Evolutionary conservation across 2,797 vertebrate genomes (phyloP).

Genomic region (Fundulus diaphanus): DNA sequence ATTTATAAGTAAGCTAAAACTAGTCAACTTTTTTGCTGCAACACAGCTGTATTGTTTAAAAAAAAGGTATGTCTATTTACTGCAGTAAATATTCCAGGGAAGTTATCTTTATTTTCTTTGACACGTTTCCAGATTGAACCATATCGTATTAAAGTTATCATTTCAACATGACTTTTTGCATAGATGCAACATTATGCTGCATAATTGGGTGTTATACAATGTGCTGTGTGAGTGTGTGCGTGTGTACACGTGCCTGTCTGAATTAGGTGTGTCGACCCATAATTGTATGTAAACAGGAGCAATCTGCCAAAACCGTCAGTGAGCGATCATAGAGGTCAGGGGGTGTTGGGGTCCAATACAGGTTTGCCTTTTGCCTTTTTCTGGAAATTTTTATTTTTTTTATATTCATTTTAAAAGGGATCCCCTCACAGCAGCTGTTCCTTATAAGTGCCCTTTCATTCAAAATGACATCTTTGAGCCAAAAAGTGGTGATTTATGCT

Average conservation of each 20-base stretch:
- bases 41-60: background rate
- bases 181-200: background rate
- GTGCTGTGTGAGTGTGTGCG: background rate
- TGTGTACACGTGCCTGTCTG: constrained; percentile 12
- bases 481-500: constrained; percentile 43
- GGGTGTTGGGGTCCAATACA: constrained; percentile 10
- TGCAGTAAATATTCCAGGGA: background rate
- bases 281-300: constrained; percentile 48
- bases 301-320: constrained; percentile 21
- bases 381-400: constrained; percentile 24
- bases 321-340: constrained; percentile 21
- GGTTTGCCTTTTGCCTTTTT: constrained; percentile 13
- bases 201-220: constrained; percentile 5
- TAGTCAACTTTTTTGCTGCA: background rate
- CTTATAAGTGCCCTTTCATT: constrained; percentile 30
- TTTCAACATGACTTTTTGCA: background rate
- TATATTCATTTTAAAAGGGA: constrained; percentile 27
- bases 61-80: background rate
- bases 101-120: background rate
- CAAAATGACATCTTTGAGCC: constrained; percentile 23
- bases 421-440: constrained; percentile 36
- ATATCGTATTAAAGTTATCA: background rate
- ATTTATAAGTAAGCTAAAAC: background rate
- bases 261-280: constrained; percentile 42
- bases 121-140: background rate